Percentiles rank a stretch among this genome's conserved stretches.
phyloP scores from a whole-genome alignment of 2,113 vertebrate genomes.

The Phycodurus eques region DNA sequence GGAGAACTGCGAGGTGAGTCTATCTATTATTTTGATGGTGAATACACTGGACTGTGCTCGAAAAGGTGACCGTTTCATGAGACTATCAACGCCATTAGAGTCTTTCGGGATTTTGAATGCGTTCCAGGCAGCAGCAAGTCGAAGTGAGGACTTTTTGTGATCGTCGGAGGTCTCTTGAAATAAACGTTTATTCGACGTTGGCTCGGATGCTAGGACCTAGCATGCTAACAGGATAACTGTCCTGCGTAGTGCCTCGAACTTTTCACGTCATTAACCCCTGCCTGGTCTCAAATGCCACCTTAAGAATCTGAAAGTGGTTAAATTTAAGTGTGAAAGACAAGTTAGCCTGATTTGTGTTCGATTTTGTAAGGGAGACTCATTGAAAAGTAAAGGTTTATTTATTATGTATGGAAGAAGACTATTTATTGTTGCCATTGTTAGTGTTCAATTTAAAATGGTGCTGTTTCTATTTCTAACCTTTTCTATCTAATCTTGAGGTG shows the following conservation, averaged over 20 bases:
- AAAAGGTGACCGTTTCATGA: slow-evolving; percentile 22
- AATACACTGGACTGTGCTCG: slow-evolving; percentile 43
- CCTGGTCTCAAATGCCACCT: background rate
- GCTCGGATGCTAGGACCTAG: slow-evolving; percentile 62
- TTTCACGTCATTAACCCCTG: slow-evolving; percentile 40
- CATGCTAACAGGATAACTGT: slow-evolving; percentile 55
- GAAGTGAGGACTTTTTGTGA: slow-evolving; percentile 16
- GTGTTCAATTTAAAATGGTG: background rate
- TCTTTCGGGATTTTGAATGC: background rate
- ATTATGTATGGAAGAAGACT: slow-evolving; percentile 2
- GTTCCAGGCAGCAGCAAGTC: slow-evolving; percentile 6
- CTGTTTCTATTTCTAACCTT: background rate
- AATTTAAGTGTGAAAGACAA: background rate
- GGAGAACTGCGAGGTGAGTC: slow-evolving; percentile 58
- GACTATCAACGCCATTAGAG: slow-evolving; percentile 21
- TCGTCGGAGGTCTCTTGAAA: slow-evolving; percentile 13
- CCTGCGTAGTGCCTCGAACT: slow-evolving; percentile 42
- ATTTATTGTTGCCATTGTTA: background rate
- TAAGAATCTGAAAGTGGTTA: background rate
- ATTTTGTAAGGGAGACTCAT: background rate
- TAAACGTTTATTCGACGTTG: slow-evolving; percentile 61
- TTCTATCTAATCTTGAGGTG: background rate
- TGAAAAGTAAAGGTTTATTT: slow-evolving; percentile 14
- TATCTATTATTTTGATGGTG: slow-evolving; percentile 58
- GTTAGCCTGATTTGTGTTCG: background rate